Conservation (phyloP, 2,888 invertebrate species). For the Axea sp. region DNA sequence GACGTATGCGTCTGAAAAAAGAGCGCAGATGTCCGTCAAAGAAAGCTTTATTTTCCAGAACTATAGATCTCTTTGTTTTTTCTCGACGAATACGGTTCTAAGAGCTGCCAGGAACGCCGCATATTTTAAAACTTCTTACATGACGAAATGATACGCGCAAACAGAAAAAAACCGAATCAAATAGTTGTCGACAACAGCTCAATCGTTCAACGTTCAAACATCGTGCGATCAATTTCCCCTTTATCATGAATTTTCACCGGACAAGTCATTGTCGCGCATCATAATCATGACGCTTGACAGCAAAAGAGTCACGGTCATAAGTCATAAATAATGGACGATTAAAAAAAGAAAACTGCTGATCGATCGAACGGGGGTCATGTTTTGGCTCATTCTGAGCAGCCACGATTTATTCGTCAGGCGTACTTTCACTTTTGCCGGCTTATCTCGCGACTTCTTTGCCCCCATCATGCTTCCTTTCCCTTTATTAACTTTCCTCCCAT, state of each 20-base stretch:
- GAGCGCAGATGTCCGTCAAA: slow-evolving; percentile 39
- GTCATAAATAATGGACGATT: slow-evolving; percentile 56
- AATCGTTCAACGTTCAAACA: not conserved
- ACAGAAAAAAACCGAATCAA: no score
- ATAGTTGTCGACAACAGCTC: no score
- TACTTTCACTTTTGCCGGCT: slow-evolving; percentile 57
- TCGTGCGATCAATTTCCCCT: slow-evolving; percentile 1
- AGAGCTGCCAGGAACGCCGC: not conserved
- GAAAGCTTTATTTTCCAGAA: slow-evolving; percentile 30
- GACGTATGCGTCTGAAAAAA: slow-evolving; percentile 36
- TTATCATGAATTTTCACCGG: slow-evolving; percentile 11
- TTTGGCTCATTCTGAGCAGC: slow-evolving; percentile 17
- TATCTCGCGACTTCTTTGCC: slow-evolving; percentile 48
- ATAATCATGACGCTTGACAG: slow-evolving; percentile 16
- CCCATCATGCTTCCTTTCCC: slow-evolving; percentile 44
- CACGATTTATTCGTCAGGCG: slow-evolving; percentile 9
- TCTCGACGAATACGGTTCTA: not conserved
- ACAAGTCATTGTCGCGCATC: slow-evolving; percentile 30
- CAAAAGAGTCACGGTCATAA: slow-evolving; percentile 55
- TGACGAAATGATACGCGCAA: no score
- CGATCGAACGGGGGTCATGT: slow-evolving; percentile 44
- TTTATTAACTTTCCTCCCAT: slow-evolving; percentile 30
- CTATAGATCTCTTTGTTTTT: slow-evolving; percentile 37
- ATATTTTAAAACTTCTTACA: slow-evolving; percentile 1
- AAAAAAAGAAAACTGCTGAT: slow-evolving; percentile 3